Evolutionary conservation across 2,797 vertebrate species (phyloP).

Genomic region (Phyllotis vaccarum): DNA sequence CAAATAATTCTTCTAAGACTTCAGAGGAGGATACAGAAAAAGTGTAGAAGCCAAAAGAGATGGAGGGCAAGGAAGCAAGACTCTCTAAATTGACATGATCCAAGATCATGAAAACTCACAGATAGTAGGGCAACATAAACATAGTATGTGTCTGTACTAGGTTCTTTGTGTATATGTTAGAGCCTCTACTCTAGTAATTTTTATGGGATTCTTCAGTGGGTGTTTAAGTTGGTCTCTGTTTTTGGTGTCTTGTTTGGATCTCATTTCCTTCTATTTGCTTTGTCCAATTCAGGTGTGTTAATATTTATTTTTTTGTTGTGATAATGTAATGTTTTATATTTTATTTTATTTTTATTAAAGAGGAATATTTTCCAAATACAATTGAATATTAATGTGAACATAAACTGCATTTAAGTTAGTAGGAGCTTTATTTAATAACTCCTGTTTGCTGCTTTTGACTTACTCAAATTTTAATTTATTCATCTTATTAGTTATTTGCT

Average conservation of each 20-base stretch:
- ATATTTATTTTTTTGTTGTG: background rate
- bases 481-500: background rate
- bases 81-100: background rate
- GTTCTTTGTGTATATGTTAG: background rate
- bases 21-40: background rate
- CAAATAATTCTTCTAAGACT: background rate
- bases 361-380: background rate
- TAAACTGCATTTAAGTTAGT: background rate
- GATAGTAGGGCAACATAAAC: background rate
- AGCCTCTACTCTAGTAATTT: background rate
- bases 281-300: background rate
- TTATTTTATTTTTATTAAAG: background rate
- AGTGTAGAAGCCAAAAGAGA: background rate
- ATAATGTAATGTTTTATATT: background rate
- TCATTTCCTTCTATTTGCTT: background rate
- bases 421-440: slow-evolving; percentile 11
- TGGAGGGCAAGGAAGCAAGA: background rate
- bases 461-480: slow-evolving; percentile 18
- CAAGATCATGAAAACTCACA: background rate
- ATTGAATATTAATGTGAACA: background rate
- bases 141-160: background rate
- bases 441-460: background rate
- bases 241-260: background rate
- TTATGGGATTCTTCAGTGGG: background rate
- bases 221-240: background rate